Evolutionary conservation across 2,888 invertebrate genomes (phyloP).

Genomic region (Caenorhabditis panamensis): DNA sequence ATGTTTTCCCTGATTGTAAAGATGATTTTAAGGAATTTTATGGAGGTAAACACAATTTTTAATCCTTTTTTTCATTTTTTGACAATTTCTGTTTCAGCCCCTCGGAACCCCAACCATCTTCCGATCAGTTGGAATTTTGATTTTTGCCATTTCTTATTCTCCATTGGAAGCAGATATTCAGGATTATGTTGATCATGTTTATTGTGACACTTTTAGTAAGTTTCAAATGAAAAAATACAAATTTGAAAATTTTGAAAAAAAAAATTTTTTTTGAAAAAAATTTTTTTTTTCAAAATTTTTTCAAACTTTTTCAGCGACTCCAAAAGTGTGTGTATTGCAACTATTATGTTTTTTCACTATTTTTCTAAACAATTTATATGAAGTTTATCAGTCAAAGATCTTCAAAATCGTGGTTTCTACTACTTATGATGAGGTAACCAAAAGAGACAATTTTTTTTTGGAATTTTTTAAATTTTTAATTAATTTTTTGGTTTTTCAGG

Average conservation of each 20-base stretch:
- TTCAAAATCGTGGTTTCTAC: constrained; percentile 34
- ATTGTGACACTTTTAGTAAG: constrained; percentile 53
- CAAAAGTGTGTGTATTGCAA: constrained; percentile 40
- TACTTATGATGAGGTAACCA: constrained; percentile 5
- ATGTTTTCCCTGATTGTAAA: constrained; percentile 19
- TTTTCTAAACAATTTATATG: constrained; percentile 35
- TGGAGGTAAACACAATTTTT: constrained; percentile 20
- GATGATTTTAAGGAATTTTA: constrained; percentile 37
- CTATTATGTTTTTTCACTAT: constrained; percentile 23
- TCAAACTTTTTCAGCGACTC: constrained; percentile 41
- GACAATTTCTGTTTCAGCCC: constrained; percentile 8
- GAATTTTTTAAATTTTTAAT: too few relatives aligned
- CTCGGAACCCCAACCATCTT: constrained; percentile 21
- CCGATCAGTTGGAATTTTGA: constrained; percentile 28
- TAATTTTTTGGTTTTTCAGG: too few relatives aligned
- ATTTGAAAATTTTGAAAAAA: neutral
- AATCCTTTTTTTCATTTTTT: too few relatives aligned
- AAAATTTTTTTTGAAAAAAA: too few relatives aligned
- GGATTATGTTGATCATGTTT: constrained; percentile 40
- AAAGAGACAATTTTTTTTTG: too few relatives aligned
- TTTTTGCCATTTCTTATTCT: constrained; percentile 15
- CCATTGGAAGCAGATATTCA: constrained; percentile 32
- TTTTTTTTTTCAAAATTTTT: too few relatives aligned
- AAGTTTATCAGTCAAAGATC: constrained; percentile 22
- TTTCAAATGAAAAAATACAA: neutral